These are phyloP conservation scores for Orientallactaga bullata DNA, from an alignment of 2,113 vertebrate species.

Conservation along the genomic window DNA sequence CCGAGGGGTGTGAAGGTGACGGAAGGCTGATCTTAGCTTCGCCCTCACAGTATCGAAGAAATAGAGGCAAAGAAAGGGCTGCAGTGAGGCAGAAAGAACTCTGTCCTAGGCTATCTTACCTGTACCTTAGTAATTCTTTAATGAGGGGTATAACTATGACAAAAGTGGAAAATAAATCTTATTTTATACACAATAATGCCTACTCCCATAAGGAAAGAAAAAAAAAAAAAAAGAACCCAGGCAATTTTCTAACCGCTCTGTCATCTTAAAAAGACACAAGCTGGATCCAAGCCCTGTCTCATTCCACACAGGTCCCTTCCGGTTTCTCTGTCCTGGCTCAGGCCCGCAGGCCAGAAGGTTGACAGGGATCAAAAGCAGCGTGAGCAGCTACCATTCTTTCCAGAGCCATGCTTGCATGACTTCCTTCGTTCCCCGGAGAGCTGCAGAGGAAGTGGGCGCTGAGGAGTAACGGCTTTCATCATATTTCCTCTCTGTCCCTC, in stretches of 20 bases:
- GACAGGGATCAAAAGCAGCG: neutral
- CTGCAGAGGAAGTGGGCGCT: neutral
- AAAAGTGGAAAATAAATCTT: neutral
- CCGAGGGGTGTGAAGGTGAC: neutral
- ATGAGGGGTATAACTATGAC: neutral
- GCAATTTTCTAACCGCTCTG: neutral
- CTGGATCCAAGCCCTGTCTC: neutral
- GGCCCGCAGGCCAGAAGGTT: neutral
- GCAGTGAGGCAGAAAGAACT: neutral
- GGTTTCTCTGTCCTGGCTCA: neutral
- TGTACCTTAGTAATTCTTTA: neutral
- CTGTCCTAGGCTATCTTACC: neutral
- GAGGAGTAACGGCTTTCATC: neutral
- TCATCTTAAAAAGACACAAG: neutral
- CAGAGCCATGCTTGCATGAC: neutral
- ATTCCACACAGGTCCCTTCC: neutral
- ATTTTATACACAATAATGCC: neutral
- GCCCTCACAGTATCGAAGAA: constrained; percentile 19
- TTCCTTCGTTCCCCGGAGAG: neutral
- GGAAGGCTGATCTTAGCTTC: neutral
- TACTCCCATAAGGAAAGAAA: constrained; percentile 12
- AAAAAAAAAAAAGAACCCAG: neutral
- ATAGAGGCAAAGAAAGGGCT: neutral
- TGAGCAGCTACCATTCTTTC: neutral
- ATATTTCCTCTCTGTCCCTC: neutral